Evolutionary conservation across 2,797 vertebrate species (phyloP).

Genomic region (Chelon auratus): DNA sequence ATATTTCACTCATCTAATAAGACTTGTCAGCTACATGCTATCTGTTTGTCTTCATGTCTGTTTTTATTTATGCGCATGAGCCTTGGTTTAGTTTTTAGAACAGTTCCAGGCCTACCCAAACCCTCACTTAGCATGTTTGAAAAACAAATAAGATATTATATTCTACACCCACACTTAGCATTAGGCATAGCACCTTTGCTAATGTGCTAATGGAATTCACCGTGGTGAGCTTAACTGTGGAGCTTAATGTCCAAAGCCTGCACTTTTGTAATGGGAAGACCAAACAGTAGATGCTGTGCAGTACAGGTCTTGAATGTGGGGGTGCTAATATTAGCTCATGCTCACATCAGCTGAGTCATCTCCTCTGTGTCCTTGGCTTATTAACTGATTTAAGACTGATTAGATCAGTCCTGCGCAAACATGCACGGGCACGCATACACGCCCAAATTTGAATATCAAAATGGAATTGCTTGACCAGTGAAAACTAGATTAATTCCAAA

Average conservation of each 20-base stretch:
- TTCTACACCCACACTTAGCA: conserved; percentile 66
- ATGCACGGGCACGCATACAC: conserved; percentile 43
- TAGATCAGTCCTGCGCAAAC: conserved; percentile 73
- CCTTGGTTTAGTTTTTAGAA: conserved; percentile 7
- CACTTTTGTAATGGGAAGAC: conserved; percentile 57
- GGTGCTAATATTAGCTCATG: conserved; percentile 82
- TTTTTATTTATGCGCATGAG: neutral
- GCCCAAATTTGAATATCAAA: conserved; percentile 79
- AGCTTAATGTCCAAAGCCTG: conserved; percentile 62
- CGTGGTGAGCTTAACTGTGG: conserved; percentile 65
- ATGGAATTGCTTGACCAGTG: conserved; percentile 81
- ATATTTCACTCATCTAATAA: conserved; percentile 9
- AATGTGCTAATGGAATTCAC: conserved; percentile 76
- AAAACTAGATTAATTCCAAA: conserved; percentile 80
- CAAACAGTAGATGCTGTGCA: conserved; percentile 48
- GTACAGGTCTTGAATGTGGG: conserved; percentile 44
- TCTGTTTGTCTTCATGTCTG: neutral
- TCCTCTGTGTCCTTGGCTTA: conserved; percentile 84
- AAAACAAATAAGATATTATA: conserved; percentile 25
- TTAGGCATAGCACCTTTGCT: conserved; percentile 69
- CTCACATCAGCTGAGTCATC: conserved; percentile 86
- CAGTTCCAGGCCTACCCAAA: conserved; percentile 25
- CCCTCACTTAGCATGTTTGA: conserved; percentile 24
- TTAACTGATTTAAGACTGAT: conserved; percentile 83
- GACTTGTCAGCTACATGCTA: neutral